Conservation (phyloP, 92 coral and sea anemone genomes). For the Muricea muricata region DNA sequence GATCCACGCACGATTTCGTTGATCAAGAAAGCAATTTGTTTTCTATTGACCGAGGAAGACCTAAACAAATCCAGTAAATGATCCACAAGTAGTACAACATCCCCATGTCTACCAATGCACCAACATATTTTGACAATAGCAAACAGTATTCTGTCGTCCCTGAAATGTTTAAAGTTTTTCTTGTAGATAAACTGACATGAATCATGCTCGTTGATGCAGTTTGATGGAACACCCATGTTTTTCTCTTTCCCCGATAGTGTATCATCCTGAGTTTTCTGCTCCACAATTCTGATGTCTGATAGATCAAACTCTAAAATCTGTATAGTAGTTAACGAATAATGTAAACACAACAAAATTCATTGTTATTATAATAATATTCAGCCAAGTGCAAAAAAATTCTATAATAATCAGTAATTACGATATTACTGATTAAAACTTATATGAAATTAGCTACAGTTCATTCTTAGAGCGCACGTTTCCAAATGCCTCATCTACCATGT, state of each 20-base stretch:
- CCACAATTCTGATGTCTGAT: slow-evolving; percentile 89
- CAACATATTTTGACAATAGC: slow-evolving; percentile 73
- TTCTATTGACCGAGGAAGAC: slow-evolving; percentile 77
- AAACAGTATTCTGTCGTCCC: slow-evolving; percentile 72
- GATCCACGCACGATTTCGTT: slow-evolving; percentile 80
- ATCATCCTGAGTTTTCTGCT: slow-evolving; percentile 73
- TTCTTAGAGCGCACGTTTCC: too few species aligned
- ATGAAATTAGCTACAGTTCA: too few species aligned
- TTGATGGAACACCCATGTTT: slow-evolving; percentile 68
- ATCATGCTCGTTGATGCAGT: slow-evolving; percentile 57
- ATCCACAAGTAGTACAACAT: slow-evolving; percentile 77
- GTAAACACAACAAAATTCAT: too few species aligned
- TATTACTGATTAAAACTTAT: too few species aligned
- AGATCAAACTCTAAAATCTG: slow-evolving; percentile 91
- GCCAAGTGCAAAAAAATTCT: too few species aligned
- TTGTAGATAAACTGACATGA: slow-evolving; percentile 69
- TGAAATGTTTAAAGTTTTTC: slow-evolving; percentile 84
- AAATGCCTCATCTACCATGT: too few species aligned
- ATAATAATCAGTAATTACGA: too few species aligned
- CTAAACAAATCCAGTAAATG: slow-evolving; percentile 91
- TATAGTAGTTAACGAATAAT: not conserved
- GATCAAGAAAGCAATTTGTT: slow-evolving; percentile 81
- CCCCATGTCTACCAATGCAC: slow-evolving; percentile 83
- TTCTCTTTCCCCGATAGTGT: slow-evolving; percentile 67
- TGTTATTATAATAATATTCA: too few species aligned